Conservation (phyloP, 30 jellyfish, hydroid and myxozoan genomes). For the Chironex yamaguchii region DNA sequence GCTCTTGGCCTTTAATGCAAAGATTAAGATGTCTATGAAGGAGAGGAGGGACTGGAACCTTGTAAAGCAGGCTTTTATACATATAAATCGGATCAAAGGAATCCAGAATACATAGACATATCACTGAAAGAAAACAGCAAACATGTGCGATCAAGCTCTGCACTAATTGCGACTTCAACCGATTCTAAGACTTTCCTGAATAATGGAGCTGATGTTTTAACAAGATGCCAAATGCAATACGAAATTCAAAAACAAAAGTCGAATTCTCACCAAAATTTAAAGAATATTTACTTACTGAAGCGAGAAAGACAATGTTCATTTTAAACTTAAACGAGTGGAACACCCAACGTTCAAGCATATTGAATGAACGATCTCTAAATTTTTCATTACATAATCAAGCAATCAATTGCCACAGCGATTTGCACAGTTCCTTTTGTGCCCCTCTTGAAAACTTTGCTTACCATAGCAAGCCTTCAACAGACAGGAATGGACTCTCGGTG, state of each 20-base stretch:
- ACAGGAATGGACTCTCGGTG: too few relatives aligned
- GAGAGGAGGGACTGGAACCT: neutral
- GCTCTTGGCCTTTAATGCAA: neutral
- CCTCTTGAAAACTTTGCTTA: too few relatives aligned
- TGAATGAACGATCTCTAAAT: too few relatives aligned
- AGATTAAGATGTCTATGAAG: neutral
- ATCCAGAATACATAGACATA: neutral
- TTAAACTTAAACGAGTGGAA: too few relatives aligned
- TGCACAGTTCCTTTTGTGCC: too few relatives aligned
- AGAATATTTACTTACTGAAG: neutral
- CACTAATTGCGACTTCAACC: neutral
- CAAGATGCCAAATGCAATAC: neutral
- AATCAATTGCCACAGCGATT: too few relatives aligned
- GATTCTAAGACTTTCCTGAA: neutral
- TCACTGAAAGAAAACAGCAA: neutral
- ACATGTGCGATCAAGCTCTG: neutral
- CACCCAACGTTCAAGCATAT: too few relatives aligned
- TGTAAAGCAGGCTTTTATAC: neutral
- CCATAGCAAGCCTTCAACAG: too few relatives aligned
- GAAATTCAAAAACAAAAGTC: neutral
- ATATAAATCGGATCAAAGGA: neutral
- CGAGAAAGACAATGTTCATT: neutral
- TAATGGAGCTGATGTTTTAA: neutral
- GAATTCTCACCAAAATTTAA: neutral
- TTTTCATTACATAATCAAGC: too few relatives aligned